These are phyloP conservation scores for Gallinago stenura DNA, from an alignment of 2,797 vertebrate species.

Conservation along the genomic window DNA sequence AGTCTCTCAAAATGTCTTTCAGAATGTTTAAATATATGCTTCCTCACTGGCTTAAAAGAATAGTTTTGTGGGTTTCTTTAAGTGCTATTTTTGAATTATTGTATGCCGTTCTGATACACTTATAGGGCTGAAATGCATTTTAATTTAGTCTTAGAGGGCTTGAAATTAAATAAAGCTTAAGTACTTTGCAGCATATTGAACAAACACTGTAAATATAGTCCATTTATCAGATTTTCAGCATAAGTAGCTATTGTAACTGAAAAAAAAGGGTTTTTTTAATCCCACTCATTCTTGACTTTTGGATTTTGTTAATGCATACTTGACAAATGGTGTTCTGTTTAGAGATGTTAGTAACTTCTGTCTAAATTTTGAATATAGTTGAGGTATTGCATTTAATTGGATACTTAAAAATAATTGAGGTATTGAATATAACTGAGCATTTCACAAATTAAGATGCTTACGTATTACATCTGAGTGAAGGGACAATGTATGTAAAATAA, in stretches of 20 bases:
- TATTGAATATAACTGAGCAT: not conserved
- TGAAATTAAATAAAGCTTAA: slow-evolving; percentile 31
- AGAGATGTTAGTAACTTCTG: not conserved
- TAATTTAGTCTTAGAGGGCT: not conserved
- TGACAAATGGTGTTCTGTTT: not conserved
- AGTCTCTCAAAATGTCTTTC: not conserved
- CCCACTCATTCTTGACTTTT: not conserved
- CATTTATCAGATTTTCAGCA: slow-evolving; percentile 32
- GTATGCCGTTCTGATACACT: not conserved
- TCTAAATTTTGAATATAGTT: not conserved
- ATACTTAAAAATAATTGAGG: not conserved
- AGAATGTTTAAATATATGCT: not conserved
- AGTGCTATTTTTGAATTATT: not conserved
- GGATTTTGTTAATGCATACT: not conserved
- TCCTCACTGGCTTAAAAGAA: not conserved
- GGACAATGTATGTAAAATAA: not conserved
- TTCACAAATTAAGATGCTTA: not conserved
- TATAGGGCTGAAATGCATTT: not conserved
- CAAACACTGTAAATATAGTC: not conserved
- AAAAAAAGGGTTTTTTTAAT: too few relatives aligned
- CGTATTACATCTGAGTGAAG: not conserved
- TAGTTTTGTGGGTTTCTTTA: not conserved
- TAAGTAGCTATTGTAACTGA: slow-evolving; percentile 29
- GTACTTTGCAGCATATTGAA: slow-evolving; percentile 6
- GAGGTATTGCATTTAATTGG: not conserved